phyloP scores from a whole-genome alignment of 1,140 invertebrate genomes.

The Myzus persicae region DNA sequence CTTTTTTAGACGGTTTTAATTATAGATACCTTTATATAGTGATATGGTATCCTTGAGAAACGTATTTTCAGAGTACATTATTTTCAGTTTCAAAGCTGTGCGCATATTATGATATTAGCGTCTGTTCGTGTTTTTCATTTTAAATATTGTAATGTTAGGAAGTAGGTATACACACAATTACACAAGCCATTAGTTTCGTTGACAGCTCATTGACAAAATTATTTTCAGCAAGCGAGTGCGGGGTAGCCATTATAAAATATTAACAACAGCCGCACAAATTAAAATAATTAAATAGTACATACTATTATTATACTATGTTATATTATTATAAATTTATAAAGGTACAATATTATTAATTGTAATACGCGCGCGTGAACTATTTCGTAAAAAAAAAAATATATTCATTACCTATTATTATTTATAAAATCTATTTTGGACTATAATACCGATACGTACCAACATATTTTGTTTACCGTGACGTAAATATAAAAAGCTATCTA shows the following conservation, averaged over 20 bases:
- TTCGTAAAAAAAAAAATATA: too few species aligned
- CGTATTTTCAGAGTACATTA: neutral
- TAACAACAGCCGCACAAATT: too few species aligned
- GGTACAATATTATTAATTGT: too few species aligned
- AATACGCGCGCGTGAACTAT: too few species aligned
- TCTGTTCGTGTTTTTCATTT: constrained; percentile 1
- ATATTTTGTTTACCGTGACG: too few species aligned
- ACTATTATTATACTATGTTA: neutral
- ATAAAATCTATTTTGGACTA: too few species aligned
- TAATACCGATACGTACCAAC: too few species aligned
- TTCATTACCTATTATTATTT: too few species aligned
- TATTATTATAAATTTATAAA: too few species aligned
- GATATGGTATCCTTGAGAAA: neutral
- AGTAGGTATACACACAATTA: neutral
- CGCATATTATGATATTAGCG: neutral
- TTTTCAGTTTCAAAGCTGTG: neutral
- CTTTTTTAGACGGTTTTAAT: constrained; percentile 4
- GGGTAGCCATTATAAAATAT: neutral
- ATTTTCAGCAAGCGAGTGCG: neutral
- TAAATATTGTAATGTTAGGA: neutral
- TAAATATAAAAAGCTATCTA: too few species aligned
- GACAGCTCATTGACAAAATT: constrained; percentile 11
- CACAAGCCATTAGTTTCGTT: constrained; percentile 9
- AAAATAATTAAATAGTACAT: neutral
- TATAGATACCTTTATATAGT: neutral